Evolutionary conservation across 2,113 vertebrate species (phyloP).

Genomic region (Pituophis catenifer): DNA sequence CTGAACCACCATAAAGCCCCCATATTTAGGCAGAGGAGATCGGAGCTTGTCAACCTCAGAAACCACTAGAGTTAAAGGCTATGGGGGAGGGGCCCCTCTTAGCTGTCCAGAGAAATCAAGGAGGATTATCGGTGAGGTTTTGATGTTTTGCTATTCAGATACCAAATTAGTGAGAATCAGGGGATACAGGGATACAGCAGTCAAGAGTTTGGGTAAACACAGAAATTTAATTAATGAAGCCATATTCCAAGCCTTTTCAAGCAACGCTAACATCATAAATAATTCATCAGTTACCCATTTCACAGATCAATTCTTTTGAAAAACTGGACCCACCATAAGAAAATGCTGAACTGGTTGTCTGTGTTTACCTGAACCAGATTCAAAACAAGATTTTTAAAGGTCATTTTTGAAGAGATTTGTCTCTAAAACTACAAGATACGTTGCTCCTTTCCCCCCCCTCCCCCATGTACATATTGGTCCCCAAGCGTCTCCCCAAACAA

Average conservation of each 20-base stretch:
- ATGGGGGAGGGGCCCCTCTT: slow-evolving; percentile 22
- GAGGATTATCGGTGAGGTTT: slow-evolving; percentile 34
- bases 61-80: slow-evolving; percentile 42
- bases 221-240: slow-evolving; percentile 43
- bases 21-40: slow-evolving; percentile 46
- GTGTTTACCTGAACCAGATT: slow-evolving; percentile 41
- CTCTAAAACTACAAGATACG: slow-evolving; percentile 41
- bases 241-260: slow-evolving; percentile 17
- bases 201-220: slow-evolving; percentile 51
- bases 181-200: background rate
- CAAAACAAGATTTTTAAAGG: slow-evolving; percentile 15
- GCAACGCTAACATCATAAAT: background rate
- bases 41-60: slow-evolving; percentile 38
- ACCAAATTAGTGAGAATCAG: slow-evolving; percentile 37
- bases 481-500: background rate
- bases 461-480: background rate
- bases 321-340: background rate
- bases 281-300: background rate
- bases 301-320: background rate
- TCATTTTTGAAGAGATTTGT: slow-evolving; percentile 13
- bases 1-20: slow-evolving; percentile 48
- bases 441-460: background rate
- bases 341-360: slow-evolving; percentile 39
- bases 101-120: slow-evolving; percentile 47
- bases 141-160: slow-evolving; percentile 40